Evolutionary conservation across 2,888 invertebrate genomes (phyloP).

Genomic region (Lycophotia porphyrea): DNA sequence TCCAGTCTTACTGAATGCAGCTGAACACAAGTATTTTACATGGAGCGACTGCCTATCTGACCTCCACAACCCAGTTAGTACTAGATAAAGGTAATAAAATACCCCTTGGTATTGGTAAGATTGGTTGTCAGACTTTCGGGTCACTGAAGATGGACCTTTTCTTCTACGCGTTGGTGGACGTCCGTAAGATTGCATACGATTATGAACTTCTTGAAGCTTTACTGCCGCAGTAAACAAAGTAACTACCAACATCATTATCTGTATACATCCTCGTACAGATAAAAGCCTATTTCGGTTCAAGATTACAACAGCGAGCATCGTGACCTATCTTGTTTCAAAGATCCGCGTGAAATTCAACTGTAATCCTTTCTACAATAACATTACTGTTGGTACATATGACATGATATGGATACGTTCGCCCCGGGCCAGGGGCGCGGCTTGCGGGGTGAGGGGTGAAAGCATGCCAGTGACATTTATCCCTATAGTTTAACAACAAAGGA

Average conservation of each 20-base stretch:
- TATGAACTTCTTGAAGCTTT: constrained; percentile 12
- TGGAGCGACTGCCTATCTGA: too few species aligned
- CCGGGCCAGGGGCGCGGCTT: constrained; percentile 43
- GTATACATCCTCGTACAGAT: constrained; percentile 1
- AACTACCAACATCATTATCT: neutral
- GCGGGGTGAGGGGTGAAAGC: constrained; percentile 61
- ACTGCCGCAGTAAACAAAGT: neutral
- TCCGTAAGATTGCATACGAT: neutral
- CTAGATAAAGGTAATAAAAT: too few species aligned
- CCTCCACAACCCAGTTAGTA: too few species aligned
- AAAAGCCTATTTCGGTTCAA: neutral
- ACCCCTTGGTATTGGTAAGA: too few species aligned
- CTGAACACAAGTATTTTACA: too few species aligned
- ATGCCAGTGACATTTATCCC: constrained; percentile 83
- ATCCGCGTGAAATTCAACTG: constrained; percentile 31
- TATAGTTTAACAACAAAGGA: constrained; percentile 83
- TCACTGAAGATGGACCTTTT: neutral
- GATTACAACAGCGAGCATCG: constrained; percentile 19
- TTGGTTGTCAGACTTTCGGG: too few species aligned
- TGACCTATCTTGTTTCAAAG: constrained; percentile 46
- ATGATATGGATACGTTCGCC: constrained; percentile 54
- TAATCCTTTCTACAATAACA: constrained; percentile 54
- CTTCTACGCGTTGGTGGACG: neutral
- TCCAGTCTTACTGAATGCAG: too few species aligned
- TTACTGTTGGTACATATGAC: constrained; percentile 52